Evolutionary conservation across 2,888 invertebrate genomes (phyloP).

Genomic region (Plutella xylostella): DNA sequence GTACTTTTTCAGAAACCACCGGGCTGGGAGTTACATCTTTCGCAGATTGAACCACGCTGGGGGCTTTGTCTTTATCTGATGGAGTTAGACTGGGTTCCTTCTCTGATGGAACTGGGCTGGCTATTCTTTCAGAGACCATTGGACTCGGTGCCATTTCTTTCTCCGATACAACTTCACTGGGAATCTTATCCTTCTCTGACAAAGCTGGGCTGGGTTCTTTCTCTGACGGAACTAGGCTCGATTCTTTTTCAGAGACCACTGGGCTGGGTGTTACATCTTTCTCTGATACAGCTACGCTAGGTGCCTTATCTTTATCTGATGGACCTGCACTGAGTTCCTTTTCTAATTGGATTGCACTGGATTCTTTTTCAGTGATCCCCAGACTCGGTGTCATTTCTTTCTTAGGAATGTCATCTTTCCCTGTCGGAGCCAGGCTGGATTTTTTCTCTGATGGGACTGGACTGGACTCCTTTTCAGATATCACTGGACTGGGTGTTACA

Average conservation of each 20-base stretch:
- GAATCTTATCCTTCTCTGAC: not conserved
- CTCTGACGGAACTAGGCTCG: too few species aligned
- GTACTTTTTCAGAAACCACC: not conserved
- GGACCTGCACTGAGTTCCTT: too few species aligned
- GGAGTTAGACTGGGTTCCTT: not conserved
- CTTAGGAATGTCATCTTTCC: too few species aligned
- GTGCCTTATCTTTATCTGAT: too few species aligned
- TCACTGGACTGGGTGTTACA: too few species aligned
- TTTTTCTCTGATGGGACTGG: not conserved
- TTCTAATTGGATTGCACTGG: too few species aligned
- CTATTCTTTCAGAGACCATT: not conserved
- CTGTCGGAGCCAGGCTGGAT: too few species aligned
- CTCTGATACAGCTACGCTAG: not conserved
- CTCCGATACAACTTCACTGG: not conserved
- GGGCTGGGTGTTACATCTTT: not conserved
- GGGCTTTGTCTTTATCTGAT: not conserved
- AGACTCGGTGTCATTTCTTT: too few species aligned
- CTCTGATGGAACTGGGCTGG: not conserved
- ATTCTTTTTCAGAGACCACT: too few species aligned
- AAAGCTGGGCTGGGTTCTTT: not conserved
- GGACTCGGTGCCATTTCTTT: conserved; percentile 5
- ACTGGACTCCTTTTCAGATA: too few species aligned
- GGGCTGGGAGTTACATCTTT: not conserved
- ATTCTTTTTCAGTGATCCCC: too few species aligned
- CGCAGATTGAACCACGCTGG: not conserved